Percentiles rank a stretch among this genome's conserved stretches.
Evolutionary conservation across 2,113 vertebrate species (phyloP).

Genomic region (Nestor notabilis): DNA sequence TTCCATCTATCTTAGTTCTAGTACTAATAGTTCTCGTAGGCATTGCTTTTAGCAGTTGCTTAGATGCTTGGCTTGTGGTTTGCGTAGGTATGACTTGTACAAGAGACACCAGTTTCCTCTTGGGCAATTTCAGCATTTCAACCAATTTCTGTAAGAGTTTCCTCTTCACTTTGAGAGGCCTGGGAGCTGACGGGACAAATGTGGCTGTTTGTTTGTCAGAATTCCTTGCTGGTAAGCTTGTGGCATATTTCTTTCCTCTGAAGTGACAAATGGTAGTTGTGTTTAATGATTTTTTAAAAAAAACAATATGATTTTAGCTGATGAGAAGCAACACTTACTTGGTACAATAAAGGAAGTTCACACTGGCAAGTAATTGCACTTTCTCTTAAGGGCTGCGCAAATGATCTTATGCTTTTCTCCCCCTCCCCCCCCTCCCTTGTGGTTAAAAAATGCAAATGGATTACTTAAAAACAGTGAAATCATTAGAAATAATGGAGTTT

Average conservation of each 20-base stretch:
- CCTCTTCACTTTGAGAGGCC: conserved; percentile 5
- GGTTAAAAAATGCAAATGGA: not conserved
- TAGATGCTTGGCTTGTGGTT: conserved; percentile 3
- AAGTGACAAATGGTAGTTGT: not conserved
- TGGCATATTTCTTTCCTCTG: conserved; percentile 2
- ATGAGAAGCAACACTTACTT: not conserved
- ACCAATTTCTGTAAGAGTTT: conserved; percentile 40
- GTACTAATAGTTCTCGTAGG: not conserved
- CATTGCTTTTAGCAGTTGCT: not conserved
- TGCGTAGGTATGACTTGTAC: not conserved
- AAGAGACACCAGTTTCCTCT: conserved; percentile 52
- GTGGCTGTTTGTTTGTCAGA: not conserved
- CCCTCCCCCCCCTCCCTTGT: accelerated
- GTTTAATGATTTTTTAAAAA: not conserved
- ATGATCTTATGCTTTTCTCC: not conserved
- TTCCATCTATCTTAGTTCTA: not conserved
- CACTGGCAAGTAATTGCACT: not conserved
- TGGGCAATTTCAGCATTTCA: conserved; percentile 28
- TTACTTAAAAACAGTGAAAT: not conserved
- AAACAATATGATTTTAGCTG: not conserved
- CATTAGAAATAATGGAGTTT: not conserved
- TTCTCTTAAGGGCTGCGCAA: not conserved
- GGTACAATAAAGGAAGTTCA: not conserved
- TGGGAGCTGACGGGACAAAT: not conserved
- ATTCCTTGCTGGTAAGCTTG: conserved; percentile 41